Evolutionary conservation across 1,140 invertebrate genomes (phyloP).

Genomic region (Eupeodes corollae): DNA sequence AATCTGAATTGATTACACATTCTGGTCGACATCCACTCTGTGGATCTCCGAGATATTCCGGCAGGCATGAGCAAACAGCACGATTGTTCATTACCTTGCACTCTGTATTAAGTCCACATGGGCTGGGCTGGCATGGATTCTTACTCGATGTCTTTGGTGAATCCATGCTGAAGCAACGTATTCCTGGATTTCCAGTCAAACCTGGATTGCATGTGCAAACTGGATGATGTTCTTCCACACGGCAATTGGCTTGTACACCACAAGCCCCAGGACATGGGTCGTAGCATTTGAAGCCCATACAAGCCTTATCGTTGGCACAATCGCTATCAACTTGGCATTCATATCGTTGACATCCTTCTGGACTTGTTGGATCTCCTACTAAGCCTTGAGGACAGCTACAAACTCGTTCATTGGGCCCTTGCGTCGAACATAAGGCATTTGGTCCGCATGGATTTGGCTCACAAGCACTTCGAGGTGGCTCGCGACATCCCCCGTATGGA

Average conservation of each 20-base stretch:
- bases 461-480: slow-evolving; percentile 52
- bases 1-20: slow-evolving; percentile 67
- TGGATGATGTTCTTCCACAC: slow-evolving; percentile 62
- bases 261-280: slow-evolving; percentile 74
- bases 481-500: slow-evolving; percentile 59
- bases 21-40: slow-evolving; percentile 61
- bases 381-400: slow-evolving; percentile 66
- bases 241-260: slow-evolving; percentile 58
- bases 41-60: slow-evolving; percentile 61
- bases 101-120: slow-evolving; percentile 67
- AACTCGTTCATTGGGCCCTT: slow-evolving; percentile 50
- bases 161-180: slow-evolving; percentile 51
- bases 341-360: slow-evolving; percentile 55
- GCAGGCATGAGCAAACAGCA: slow-evolving; percentile 64
- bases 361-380: slow-evolving; percentile 62
- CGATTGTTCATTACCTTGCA: slow-evolving; percentile 55
- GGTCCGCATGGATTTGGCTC: slow-evolving; percentile 66
- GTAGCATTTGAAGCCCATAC: slow-evolving; percentile 61
- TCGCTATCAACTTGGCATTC: slow-evolving; percentile 68
- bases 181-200: slow-evolving; percentile 59
- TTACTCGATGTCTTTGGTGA: slow-evolving; percentile 39
- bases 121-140: slow-evolving; percentile 58
- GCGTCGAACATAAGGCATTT: slow-evolving; percentile 58
- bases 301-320: slow-evolving; percentile 57
- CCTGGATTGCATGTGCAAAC: slow-evolving; percentile 61